A percentile compares a stretch with the other conserved stretches of the same genome.
These are phyloP conservation scores for Meghimatium bilineatum DNA, from an alignment of 2,888 invertebrate species.

Conservation along the genomic window DNA sequence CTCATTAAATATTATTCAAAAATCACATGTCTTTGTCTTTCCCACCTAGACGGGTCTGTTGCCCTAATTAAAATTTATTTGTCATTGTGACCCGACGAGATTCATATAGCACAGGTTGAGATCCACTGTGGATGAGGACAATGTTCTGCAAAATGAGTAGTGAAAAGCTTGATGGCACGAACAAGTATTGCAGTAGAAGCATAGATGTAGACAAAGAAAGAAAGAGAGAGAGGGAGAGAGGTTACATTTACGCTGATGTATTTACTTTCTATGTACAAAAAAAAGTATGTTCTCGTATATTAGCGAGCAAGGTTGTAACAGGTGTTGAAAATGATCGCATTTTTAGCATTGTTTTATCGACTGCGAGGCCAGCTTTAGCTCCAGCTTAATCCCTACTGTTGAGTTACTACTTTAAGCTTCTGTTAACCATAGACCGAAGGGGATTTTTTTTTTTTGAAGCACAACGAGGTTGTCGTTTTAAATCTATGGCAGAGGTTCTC, in stretches of 20 bases:
- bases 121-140: too few species aligned
- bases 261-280: not conserved
- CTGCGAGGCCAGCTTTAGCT: not conserved
- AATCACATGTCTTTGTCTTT: too few species aligned
- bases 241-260: not conserved
- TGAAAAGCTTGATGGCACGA: too few species aligned
- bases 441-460: not conserved
- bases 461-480: too few species aligned
- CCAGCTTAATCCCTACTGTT: not conserved
- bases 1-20: too few species aligned
- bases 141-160: too few species aligned
- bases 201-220: too few species aligned
- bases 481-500: not conserved
- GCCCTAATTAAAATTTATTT: too few species aligned
- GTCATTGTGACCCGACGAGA: too few species aligned
- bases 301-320: not conserved
- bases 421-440: not conserved
- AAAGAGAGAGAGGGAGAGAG: not conserved
- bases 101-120: too few species aligned
- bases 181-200: too few species aligned
- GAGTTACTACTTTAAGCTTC: not conserved
- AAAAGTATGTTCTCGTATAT: not conserved
- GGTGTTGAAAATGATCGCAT: not conserved
- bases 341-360: slow-evolving; percentile 19
- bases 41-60: too few species aligned